phyloP scores from a whole-genome alignment of 1,140 invertebrate genomes.

The Drosophila baimaii region DNA sequence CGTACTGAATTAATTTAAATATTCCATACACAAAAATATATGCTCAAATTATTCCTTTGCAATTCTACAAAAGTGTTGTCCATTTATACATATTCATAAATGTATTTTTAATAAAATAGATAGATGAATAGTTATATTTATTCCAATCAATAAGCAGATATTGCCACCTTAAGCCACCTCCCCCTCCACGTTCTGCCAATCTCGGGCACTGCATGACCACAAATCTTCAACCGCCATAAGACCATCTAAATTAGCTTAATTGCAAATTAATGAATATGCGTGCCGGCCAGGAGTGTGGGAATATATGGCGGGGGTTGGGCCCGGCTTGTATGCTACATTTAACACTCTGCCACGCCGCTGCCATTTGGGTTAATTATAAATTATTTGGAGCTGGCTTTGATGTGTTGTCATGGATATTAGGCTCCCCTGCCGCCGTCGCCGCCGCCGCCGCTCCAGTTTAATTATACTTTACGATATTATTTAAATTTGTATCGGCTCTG shows the following conservation, averaged over 20 bases:
- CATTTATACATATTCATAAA: not conserved
- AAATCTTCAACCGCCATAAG: slow-evolving; percentile 25
- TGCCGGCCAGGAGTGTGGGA: not conserved
- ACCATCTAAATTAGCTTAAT: slow-evolving; percentile 39
- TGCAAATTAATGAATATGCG: slow-evolving; percentile 50
- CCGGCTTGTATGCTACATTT: slow-evolving; percentile 16
- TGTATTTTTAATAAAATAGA: not conserved
- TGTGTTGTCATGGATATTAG: slow-evolving; percentile 51
- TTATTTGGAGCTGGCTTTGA: slow-evolving; percentile 32
- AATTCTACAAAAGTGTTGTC: not conserved
- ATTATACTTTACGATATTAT: slow-evolving; percentile 30
- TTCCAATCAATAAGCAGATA: not conserved
- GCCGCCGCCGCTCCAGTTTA: not conserved
- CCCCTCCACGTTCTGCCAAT: not conserved
- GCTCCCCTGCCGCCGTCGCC: not conserved
- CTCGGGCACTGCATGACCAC: slow-evolving; percentile 3
- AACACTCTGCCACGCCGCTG: slow-evolving; percentile 5
- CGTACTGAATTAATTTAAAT: not conserved
- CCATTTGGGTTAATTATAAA: slow-evolving; percentile 50
- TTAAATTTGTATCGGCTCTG: slow-evolving; percentile 26
- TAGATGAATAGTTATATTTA: not conserved
- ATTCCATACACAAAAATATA: not conserved
- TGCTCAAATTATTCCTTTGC: too few species aligned
- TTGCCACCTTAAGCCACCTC: not conserved
- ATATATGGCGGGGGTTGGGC: not conserved